A percentile compares a stretch with the other conserved stretches of the same genome.
These are phyloP conservation scores for Diacarnus erythraeanus DNA, from an alignment of 37 sponge, comb jelly and placozoan genomes.

Conservation along the genomic window DNA sequence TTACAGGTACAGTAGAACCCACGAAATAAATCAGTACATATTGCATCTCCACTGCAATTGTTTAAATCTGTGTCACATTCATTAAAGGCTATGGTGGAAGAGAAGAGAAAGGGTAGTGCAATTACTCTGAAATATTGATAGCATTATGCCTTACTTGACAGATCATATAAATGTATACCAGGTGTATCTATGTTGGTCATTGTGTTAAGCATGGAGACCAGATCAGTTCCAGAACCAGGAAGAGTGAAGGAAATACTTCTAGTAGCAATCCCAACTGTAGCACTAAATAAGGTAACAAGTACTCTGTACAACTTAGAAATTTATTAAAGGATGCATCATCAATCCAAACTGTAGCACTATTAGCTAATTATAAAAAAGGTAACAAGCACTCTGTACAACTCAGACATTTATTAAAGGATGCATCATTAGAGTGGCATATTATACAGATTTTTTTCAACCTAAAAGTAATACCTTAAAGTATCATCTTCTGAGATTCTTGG, in stretches of 20 bases:
- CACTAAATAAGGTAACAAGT: too few relatives aligned
- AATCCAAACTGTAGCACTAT: too few relatives aligned
- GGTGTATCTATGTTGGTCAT: not conserved
- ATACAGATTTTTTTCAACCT: not conserved
- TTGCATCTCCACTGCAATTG: conserved; percentile 14
- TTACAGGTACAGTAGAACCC: conserved; percentile 37
- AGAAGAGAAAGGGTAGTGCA: too few relatives aligned
- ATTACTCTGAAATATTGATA: too few relatives aligned
- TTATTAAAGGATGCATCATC: too few relatives aligned
- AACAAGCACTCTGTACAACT: too few relatives aligned
- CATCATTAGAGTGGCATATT: too few relatives aligned
- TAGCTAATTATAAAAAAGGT: too few relatives aligned
- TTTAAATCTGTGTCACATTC: conserved; percentile 9
- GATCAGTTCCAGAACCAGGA: not conserved
- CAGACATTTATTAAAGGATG: too few relatives aligned
- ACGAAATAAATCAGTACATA: conserved; percentile 37
- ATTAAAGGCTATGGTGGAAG: conserved; percentile 39
- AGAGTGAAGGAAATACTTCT: not conserved
- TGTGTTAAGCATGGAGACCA: not conserved
- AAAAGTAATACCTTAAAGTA: not conserved
- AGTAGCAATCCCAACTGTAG: not conserved
- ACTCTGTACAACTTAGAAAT: too few relatives aligned
- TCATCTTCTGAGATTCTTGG: not conserved
- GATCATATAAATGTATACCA: not conserved
- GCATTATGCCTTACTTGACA: too few relatives aligned